Percentiles rank a stretch among this genome's conserved stretches.
Conservation (phyloP, 2,797 vertebrate species). For the Gymnothorax javanicus region DNA sequence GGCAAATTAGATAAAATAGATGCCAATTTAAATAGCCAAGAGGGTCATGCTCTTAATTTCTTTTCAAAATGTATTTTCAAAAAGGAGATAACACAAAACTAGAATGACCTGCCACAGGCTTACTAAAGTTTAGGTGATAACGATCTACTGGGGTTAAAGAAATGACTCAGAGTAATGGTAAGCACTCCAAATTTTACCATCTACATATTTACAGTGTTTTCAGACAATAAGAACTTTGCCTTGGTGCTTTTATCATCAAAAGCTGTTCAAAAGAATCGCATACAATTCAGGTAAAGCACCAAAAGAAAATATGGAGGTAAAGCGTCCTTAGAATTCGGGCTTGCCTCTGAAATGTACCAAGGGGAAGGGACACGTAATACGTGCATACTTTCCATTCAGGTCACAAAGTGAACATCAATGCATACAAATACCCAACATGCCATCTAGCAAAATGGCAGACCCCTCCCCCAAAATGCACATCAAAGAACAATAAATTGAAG, state of each 20-base stretch:
- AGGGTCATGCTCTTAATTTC: slow-evolving; percentile 59
- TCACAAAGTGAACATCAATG: slow-evolving; percentile 38
- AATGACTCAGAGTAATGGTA: background rate
- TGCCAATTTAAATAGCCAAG: slow-evolving; percentile 51
- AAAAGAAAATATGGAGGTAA: slow-evolving; percentile 49
- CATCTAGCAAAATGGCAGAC: slow-evolving; percentile 31
- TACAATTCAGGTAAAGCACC: slow-evolving; percentile 46
- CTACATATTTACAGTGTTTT: background rate
- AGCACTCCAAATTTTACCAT: slow-evolving; percentile 37
- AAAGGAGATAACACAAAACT: slow-evolving; percentile 53
- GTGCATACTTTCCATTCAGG: slow-evolving; percentile 20
- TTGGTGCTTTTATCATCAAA: slow-evolving; percentile 44
- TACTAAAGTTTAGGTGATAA: slow-evolving; percentile 61
- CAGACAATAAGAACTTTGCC: slow-evolving; percentile 17
- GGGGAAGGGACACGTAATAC: slow-evolving; percentile 34
- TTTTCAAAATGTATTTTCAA: slow-evolving; percentile 58
- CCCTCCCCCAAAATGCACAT: slow-evolving; percentile 23
- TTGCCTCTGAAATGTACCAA: slow-evolving; percentile 82
- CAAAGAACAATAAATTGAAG: slow-evolving; percentile 27
- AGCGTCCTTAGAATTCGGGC: slow-evolving; percentile 52
- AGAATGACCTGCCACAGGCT: slow-evolving; percentile 46
- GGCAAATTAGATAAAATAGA: slow-evolving; percentile 43
- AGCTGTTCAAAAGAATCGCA: slow-evolving; percentile 13
- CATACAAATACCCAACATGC: slow-evolving; percentile 50
- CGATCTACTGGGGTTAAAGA: background rate